Base-by-base conservation (phyloP, 2,113 vertebrate genomes). In the Thermophis baileyi region DNA sequence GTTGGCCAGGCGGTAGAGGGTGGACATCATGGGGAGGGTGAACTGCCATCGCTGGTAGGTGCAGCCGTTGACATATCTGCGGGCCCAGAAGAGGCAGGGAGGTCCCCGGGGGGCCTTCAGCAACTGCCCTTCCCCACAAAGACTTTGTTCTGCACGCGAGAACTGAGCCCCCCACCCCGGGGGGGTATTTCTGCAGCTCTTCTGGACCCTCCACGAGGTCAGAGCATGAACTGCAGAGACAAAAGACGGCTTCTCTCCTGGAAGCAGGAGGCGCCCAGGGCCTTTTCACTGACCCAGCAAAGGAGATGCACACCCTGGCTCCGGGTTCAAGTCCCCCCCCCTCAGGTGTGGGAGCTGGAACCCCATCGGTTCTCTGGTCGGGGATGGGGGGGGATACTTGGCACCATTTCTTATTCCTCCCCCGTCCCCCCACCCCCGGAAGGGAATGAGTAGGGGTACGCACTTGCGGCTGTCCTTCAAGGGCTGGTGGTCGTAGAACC, bases 11-110 rank as follows among this genome's bases (percentile, higher is more conserved):
- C 99, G 99, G 95, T 99, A 99, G n/a, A 99, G 97, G 0, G 99
- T 99, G 86, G 99, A 99, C 99, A 99, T 99, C 99, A 99, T 99
- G 0, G 99, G 99, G 8, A 99, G 97, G 0, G 99, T 99, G 96
- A 99, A 99, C 97, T 99, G 99, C 99, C 99, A 99, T 27, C 99
- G 99, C 89, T 99, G 98, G 95, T 99, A 99, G 0, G 99, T 99
- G 55, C 99, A 99, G 49, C 99, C 99, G 0, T 99, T 99, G 25
- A 99, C 99, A 44, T 98, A 99, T 93, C 99, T 99, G 96, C 4
- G 63, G 9, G 9, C 4, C 85, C 57, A 46, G 89, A 91, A 69
- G 12, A 85, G 20, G 55, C 25, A 3, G 35, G 3, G 74, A 18
- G 6, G 6, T 81, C 63, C 12, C 30, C 4, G 12, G 35, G 16